A percentile compares a stretch with the other conserved stretches of the same genome.
Evolutionary conservation across 2,113 vertebrate species (phyloP).

Genomic region (Clarias macrocephalus): DNA sequence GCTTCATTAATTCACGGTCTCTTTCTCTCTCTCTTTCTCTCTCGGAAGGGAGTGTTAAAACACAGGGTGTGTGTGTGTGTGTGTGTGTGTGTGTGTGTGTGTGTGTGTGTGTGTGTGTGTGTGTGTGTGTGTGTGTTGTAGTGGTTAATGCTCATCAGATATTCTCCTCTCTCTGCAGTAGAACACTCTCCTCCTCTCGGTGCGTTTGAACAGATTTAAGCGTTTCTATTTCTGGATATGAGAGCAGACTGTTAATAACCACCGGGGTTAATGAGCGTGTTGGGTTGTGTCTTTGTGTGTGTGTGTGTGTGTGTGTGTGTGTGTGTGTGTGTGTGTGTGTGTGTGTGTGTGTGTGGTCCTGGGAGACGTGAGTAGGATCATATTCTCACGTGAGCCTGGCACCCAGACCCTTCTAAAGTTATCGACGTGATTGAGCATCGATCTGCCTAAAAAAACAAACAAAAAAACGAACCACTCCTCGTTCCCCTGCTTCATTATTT

Average conservation of each 20-base stretch:
- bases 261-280: background rate
- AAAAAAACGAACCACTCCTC: background rate
- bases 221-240: conserved; percentile 13
- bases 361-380: background rate
- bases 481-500: background rate
- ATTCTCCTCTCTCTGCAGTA: conserved; percentile 20
- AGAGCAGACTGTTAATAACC: background rate
- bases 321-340: background rate
- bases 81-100: no score
- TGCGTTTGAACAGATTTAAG: background rate
- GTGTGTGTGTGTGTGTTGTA: conserved; percentile 7
- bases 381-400: background rate
- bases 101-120: no score
- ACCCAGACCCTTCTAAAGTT: background rate
- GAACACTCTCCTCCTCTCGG: background rate
- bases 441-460: background rate
- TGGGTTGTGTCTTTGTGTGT: no score
- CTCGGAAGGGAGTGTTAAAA: conserved; percentile 14
- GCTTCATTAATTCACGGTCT: conserved; percentile 32
- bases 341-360: background rate
- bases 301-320: background rate
- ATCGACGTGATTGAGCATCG: background rate
- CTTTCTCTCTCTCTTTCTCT: background rate
- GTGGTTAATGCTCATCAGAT: conserved; percentile 18
- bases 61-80: no score